These are phyloP conservation scores for Drosophila truncata DNA, from an alignment of 1,140 invertebrate genomes.

Conservation along the genomic window DNA sequence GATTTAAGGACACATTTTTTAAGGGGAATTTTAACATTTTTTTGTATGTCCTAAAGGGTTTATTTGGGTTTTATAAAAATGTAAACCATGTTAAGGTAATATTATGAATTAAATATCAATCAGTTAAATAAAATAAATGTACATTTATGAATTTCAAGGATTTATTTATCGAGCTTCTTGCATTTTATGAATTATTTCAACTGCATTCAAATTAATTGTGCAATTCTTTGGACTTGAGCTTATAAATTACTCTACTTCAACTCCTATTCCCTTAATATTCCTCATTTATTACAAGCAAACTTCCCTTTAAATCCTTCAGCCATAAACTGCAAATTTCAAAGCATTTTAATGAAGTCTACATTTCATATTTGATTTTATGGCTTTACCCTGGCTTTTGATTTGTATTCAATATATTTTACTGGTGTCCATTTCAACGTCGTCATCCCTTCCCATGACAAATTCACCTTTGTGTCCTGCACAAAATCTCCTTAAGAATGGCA, in stretches of 20 bases:
- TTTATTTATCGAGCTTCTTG: neutral
- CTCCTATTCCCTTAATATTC: neutral
- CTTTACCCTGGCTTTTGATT: neutral
- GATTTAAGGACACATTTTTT: no score
- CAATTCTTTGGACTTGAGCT: neutral
- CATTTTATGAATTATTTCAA: neutral
- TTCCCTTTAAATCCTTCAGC: neutral
- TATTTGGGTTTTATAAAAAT: neutral
- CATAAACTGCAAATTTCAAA: conserved; percentile 4
- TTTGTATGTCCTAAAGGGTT: neutral
- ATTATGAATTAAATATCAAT: neutral
- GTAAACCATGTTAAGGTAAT: neutral
- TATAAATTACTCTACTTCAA: neutral
- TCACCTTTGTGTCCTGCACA: conserved; percentile 13
- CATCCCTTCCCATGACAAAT: conserved; percentile 41
- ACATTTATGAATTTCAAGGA: neutral
- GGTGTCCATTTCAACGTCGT: neutral
- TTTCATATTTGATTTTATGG: conserved; percentile 1
- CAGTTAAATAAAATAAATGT: neutral
- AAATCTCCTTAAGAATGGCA: conserved; percentile 34
- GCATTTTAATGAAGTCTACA: conserved; percentile 5
- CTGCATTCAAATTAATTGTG: no score
- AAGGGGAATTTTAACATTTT: neutral
- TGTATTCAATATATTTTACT: conserved; percentile 21
- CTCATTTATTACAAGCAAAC: neutral